Base-by-base conservation (phyloP, 2,113 vertebrate species). In the Nothocercus nigrocapillus region DNA sequence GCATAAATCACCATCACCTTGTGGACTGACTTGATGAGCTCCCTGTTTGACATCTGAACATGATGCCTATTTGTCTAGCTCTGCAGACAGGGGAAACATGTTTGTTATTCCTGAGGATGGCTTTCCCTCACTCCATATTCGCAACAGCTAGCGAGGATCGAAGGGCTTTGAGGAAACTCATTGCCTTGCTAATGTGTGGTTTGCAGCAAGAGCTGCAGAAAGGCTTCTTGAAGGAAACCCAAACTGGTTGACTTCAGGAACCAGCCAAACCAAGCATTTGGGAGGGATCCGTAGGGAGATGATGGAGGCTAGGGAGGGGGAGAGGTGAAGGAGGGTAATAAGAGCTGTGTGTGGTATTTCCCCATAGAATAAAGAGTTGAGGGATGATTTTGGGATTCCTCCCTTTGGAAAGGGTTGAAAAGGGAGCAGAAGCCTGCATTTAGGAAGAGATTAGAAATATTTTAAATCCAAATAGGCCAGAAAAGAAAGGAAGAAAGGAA, bases 321-420 rank as follows among this genome's bases (percentile, higher is more conserved):
- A 94, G 89, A 95, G 81, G 77, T 64, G 7, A 90, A 69, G 36
- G 40, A 96, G 69, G 62, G 91, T 92, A 96, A 93, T 21, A 30
- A 85, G 93, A 97, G 77, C 93, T 93, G 93, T 96, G 95, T 96
- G 96, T 94, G 92, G 96, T 86, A 96, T 85, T 95, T 96, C 69
- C 62, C 96, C 44, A 49, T 8, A 78, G n/a, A n/a, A 53, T 63
- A 87, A 64, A 3, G 28, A 4, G 58, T 24, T 72, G 80, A 88
- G 80, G 85, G 72, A 75, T 0, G 2, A 90, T 51, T 93, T 93
- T 92, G 83, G 62, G 93, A 94, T 96, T 87, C 53, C 49, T 93
- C 83, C 80, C 66, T 93, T 96, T 93, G 92, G 88, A 97, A 96
- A 73, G 0, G n/a, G 73, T 88, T 90, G 51, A 45, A 80, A 84